phyloP scores from a whole-genome alignment of 2,888 invertebrate genomes.

The Enchytraeus crypticus region DNA sequence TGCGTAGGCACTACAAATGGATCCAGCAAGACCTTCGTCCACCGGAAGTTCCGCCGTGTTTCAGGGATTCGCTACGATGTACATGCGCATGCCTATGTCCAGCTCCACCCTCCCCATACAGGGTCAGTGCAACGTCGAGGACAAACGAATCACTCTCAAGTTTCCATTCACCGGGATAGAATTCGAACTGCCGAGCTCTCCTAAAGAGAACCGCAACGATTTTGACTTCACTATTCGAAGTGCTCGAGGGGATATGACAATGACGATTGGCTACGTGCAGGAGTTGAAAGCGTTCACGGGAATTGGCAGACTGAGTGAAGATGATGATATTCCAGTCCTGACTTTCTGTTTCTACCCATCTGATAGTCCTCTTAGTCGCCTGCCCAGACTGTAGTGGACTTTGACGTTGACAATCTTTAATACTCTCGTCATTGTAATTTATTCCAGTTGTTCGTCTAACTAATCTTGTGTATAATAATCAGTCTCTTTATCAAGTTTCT shows the following conservation, averaged over 20 bases:
- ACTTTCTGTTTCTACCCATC: conserved; percentile 25
- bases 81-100: conserved; percentile 31
- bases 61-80: conserved; percentile 30
- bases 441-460: neutral
- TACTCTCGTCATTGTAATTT: neutral
- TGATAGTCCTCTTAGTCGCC: conserved; percentile 24
- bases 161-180: conserved; percentile 23
- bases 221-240: conserved; percentile 21
- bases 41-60: no score
- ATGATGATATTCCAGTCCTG: conserved; percentile 24
- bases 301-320: conserved; percentile 20
- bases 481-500: neutral
- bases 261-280: conserved; percentile 20
- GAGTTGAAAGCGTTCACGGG: conserved; percentile 26
- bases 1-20: no score
- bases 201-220: conserved; percentile 15
- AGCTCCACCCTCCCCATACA: conserved; percentile 24
- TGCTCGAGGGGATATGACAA: conserved; percentile 18
- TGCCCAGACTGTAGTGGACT: conserved; percentile 16
- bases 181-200: conserved; percentile 17
- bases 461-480: neutral
- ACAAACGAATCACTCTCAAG: conserved; percentile 18
- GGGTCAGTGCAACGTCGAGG: conserved; percentile 17
- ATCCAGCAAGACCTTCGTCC: no score
- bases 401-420: neutral